These are phyloP conservation scores for Onchidella celtica DNA, from an alignment of 2,888 invertebrate genomes.

Conservation along the genomic window DNA sequence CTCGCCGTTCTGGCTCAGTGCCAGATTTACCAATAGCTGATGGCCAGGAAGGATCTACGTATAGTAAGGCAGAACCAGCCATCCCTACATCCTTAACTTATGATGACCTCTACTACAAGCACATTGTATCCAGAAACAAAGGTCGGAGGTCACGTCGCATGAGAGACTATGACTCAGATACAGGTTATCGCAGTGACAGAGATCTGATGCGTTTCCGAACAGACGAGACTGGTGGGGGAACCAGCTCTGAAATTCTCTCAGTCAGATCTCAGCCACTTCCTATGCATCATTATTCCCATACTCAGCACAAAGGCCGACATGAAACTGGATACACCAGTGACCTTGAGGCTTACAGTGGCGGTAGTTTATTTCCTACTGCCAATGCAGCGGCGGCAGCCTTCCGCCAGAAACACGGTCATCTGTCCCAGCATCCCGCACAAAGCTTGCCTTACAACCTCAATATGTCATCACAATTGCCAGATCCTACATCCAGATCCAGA, in stretches of 20 bases:
- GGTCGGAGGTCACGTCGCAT: slow-evolving; percentile 57
- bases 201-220: slow-evolving; percentile 60
- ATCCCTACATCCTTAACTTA: slow-evolving; percentile 5
- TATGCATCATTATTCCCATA: slow-evolving; percentile 35
- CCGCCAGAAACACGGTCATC: slow-evolving; percentile 9
- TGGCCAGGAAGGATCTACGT: slow-evolving; percentile 3
- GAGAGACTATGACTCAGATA: slow-evolving; percentile 77
- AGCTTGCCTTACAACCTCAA: slow-evolving; percentile 46
- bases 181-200: slow-evolving; percentile 76
- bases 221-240: slow-evolving; percentile 21
- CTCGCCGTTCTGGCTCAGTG: slow-evolving; percentile 30
- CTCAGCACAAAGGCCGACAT: slow-evolving; percentile 41
- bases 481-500: background rate
- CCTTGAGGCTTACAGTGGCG: slow-evolving; percentile 65
- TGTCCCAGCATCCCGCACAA: slow-evolving; percentile 7
- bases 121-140: slow-evolving; percentile 35
- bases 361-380: slow-evolving; percentile 32
- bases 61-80: background rate
- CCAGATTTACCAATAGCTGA: slow-evolving; percentile 29
- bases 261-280: slow-evolving; percentile 52
- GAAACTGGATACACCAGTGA: slow-evolving; percentile 75
- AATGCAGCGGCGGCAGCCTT: slow-evolving; percentile 42
- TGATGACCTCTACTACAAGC: slow-evolving; percentile 50
- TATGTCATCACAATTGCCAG: slow-evolving; percentile 5
- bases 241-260: slow-evolving; percentile 44